Conservation (phyloP, 2,888 invertebrate species). For the Catocala sponsa region DNA sequence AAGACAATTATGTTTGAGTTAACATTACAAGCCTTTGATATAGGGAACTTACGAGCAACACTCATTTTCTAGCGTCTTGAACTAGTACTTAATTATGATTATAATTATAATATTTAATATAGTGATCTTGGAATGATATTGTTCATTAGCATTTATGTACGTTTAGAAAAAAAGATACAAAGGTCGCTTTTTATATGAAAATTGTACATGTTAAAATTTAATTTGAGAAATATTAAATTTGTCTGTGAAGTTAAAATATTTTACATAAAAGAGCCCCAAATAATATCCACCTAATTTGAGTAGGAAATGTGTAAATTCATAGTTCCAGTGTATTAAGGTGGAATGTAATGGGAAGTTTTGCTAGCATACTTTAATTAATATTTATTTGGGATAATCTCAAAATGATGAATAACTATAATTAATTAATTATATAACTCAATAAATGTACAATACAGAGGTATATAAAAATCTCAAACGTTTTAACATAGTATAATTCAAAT, state of each 20-base stretch:
- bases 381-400: constrained; percentile 27
- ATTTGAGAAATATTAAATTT: not conserved
- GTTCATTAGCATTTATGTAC: constrained; percentile 20
- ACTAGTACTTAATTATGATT: constrained; percentile 52
- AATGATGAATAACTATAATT: not conserved
- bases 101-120: constrained; percentile 20
- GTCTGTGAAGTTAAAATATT: no score
- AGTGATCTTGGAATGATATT: constrained; percentile 57
- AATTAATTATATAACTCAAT: not conserved
- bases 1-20: not conserved
- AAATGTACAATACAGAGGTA: constrained; percentile 34
- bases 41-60: constrained; percentile 27
- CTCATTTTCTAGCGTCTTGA: constrained; percentile 54
- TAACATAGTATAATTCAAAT: constrained; percentile 31
- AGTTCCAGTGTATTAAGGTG: constrained; percentile 16
- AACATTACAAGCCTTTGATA: constrained; percentile 10
- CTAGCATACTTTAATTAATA: constrained; percentile 4
- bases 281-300: constrained; percentile 1
- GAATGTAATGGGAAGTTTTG: constrained; percentile 42
- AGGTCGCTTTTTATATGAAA: no score
- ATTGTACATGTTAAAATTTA: not conserved
- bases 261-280: not conserved
- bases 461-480: constrained; percentile 46
- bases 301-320: not conserved
- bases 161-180: constrained; percentile 1